These are phyloP conservation scores for Eupithecia tripunctaria DNA, from an alignment of 2,888 invertebrate genomes.

Conservation along the genomic window DNA sequence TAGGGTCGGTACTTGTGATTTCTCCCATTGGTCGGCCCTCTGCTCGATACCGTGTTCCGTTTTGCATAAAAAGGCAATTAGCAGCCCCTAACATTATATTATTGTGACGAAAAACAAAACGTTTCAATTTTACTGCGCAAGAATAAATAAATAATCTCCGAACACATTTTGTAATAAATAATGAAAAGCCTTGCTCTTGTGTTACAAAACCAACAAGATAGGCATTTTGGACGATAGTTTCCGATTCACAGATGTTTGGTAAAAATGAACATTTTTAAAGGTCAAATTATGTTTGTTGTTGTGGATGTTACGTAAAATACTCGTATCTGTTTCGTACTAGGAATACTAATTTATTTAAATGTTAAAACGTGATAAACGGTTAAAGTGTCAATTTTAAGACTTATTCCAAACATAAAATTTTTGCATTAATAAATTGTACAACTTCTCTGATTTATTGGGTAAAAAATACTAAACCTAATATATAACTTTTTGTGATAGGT, in stretches of 20 bases:
- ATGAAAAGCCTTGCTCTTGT: slow-evolving; percentile 47
- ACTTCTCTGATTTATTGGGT: not conserved
- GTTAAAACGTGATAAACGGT: slow-evolving; percentile 17
- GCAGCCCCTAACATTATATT: slow-evolving; percentile 42
- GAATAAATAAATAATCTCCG: slow-evolving; percentile 48
- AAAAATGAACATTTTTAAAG: slow-evolving; percentile 5
- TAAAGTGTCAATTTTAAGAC: slow-evolving; percentile 15
- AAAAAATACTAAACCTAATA: not conserved
- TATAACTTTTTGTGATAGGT: not conserved
- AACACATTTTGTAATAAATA: slow-evolving; percentile 50
- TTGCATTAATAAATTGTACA: not conserved
- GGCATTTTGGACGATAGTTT: slow-evolving; percentile 15
- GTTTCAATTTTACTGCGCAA: slow-evolving; percentile 45
- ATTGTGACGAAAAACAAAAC: slow-evolving; percentile 42
- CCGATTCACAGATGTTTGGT: slow-evolving; percentile 10
- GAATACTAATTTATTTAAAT: slow-evolving; percentile 15
- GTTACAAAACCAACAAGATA: slow-evolving; percentile 48
- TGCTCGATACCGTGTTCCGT: slow-evolving; percentile 26
- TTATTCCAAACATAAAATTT: not conserved
- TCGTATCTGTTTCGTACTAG: slow-evolving; percentile 15
- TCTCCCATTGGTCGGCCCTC: slow-evolving; percentile 8
- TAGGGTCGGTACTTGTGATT: not conserved
- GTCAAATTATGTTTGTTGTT: slow-evolving; percentile 5
- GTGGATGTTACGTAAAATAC: slow-evolving; percentile 20
- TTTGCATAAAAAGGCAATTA: slow-evolving; percentile 46